Conservation (phyloP, 2,797 vertebrate genomes). For the Ctenochaetus hawaiiensis region DNA sequence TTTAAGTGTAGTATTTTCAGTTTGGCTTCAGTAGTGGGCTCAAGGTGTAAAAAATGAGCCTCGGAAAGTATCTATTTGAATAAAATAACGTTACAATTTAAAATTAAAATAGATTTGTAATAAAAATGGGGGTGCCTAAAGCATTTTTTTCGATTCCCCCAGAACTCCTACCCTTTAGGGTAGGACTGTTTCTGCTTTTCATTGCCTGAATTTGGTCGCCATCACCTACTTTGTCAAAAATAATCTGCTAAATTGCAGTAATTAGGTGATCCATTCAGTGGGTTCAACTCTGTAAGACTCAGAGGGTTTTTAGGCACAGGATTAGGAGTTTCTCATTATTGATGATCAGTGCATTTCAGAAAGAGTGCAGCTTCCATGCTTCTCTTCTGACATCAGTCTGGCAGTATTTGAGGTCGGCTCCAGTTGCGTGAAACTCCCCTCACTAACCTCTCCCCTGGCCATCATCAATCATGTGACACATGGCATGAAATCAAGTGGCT, state of each 20-base stretch:
- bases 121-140: neutral
- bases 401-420: constrained; percentile 56
- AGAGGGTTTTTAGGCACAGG: constrained; percentile 28
- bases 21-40: neutral
- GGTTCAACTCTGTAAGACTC: neutral
- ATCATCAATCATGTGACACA: constrained; percentile 91
- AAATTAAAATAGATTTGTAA: neutral
- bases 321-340: constrained; percentile 25
- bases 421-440: constrained; percentile 76
- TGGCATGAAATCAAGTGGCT: constrained; percentile 84
- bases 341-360: constrained; percentile 46
- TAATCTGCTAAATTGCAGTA: neutral
- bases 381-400: constrained; percentile 9
- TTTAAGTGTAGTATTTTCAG: neutral
- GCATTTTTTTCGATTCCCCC: neutral
- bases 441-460: constrained; percentile 88
- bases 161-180: neutral
- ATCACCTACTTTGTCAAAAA: neutral
- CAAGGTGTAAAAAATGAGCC: neutral
- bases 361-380: constrained; percentile 22
- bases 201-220: neutral
- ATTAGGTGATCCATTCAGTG: neutral
- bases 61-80: neutral
- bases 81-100: neutral
- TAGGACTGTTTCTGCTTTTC: neutral